Base-by-base conservation (phyloP, 2,113 vertebrate species). In the Oncorhynchus kisutch region DNA sequence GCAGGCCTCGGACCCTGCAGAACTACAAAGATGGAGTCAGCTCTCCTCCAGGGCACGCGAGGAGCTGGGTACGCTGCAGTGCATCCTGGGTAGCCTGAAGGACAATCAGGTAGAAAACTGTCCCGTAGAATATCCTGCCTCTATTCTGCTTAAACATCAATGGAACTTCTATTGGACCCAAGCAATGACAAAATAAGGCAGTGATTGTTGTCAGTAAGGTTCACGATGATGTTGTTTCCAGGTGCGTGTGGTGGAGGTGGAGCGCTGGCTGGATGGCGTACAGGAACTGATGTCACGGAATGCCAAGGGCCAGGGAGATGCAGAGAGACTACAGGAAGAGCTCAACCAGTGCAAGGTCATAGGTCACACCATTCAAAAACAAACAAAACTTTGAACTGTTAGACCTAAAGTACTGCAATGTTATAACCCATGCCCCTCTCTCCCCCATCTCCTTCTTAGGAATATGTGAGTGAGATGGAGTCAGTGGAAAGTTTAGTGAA, bases 311-410 rank as follows among this genome's bases (percentile, higher is more conserved):
- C 86, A 91, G 27, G 91, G 90, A 6, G 91, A 95, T 3, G 24
- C 84, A 0, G 91, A 93, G 67, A 94, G 82, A 20, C 88, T 97
- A 14, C 94, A 95, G 78, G 94, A 93, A 64, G 96, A 97, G 73
- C 92, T 98, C 70, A 94, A 94, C 80, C 93, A 95, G 62, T 99
- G 95, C 90, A 94, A 90, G 85, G 97, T 99, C 75, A 93, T 88
- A 68, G 66, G n/a, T 69, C 48, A 67, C 12, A 9, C 8, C 16
- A 2, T 57, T 72, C 49, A 45, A 22, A 6, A 64, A 16, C 4
- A 1, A 8, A 14, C 13, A 34, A 22, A 39, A 65, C 16, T 64
- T 18, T 70, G 6, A 45, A 24, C 11, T 31, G 39, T 45, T 45
- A 45, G 14, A 54, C 51, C 1, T 54, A 18, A 54, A 54, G 13